Evolutionary conservation across 1,140 invertebrate genomes (phyloP).

Genomic region (Proctacanthus coquilletti): DNA sequence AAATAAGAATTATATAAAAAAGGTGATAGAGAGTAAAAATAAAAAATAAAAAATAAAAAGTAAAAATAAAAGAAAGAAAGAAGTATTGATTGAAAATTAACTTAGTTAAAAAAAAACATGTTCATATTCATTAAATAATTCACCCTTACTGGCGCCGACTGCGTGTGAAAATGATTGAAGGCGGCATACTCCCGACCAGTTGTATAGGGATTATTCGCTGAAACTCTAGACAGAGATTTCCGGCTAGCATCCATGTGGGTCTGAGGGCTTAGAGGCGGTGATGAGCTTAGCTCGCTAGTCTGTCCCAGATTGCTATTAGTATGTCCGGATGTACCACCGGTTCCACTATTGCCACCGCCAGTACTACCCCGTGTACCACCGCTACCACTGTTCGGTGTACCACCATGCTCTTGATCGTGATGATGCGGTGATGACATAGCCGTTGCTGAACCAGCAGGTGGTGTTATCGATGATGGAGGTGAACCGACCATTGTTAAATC

Average conservation of each 20-base stretch:
- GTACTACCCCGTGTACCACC: conserved; percentile 26
- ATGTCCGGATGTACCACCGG: background rate
- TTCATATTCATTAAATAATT: conserved; percentile 4
- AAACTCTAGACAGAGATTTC: conserved; percentile 16
- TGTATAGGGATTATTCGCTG: conserved; percentile 18
- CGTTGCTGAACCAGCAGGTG: conserved; percentile 34
- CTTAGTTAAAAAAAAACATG: too few species aligned
- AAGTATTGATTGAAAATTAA: background rate
- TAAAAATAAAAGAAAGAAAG: too few species aligned
- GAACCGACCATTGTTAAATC: conserved; percentile 37
- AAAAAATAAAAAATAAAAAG: conserved; percentile 2
- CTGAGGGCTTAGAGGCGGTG: conserved; percentile 26
- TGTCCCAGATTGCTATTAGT: conserved; percentile 1
- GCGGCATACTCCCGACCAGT: conserved; percentile 40
- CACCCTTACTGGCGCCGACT: conserved; percentile 65
- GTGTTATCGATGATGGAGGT: conserved; percentile 46
- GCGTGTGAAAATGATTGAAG: conserved; percentile 81
- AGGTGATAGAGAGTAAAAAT: background rate
- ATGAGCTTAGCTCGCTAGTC: conserved; percentile 19
- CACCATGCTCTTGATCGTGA: background rate
- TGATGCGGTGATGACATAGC: background rate
- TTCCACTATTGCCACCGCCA: conserved; percentile 1
- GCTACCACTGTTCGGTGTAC: conserved; percentile 24
- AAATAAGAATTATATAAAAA: too few species aligned
- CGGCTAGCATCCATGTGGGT: conserved; percentile 16